Conservation (phyloP, 1,140 invertebrate genomes). For the Trigoniulus corallinus region DNA sequence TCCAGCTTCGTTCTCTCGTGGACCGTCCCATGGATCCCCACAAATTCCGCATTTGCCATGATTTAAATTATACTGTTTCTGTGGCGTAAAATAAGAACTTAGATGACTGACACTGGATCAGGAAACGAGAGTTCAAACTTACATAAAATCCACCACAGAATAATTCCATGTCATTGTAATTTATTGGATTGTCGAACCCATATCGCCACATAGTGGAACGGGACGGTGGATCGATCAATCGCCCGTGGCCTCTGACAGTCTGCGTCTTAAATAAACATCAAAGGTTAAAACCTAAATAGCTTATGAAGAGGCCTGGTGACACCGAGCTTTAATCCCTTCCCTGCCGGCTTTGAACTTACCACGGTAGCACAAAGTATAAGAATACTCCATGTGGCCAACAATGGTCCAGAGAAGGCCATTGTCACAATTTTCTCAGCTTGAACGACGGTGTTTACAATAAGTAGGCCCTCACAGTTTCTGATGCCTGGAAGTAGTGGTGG, state of each 20-base stretch:
- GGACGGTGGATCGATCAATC: slow-evolving; percentile 10
- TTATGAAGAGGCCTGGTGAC: too few relatives aligned
- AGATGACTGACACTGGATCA: neutral
- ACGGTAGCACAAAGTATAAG: too few relatives aligned
- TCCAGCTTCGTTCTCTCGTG: slow-evolving; percentile 20
- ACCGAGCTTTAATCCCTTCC: too few relatives aligned
- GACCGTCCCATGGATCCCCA: slow-evolving; percentile 25
- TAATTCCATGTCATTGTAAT: slow-evolving; percentile 16
- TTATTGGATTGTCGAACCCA: slow-evolving; percentile 11
- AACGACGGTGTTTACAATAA: too few relatives aligned
- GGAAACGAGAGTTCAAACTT: neutral
- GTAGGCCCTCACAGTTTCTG: too few relatives aligned
- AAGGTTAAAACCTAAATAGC: too few relatives aligned
- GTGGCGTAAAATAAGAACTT: neutral
- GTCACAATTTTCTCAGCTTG: too few relatives aligned
- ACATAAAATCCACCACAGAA: slow-evolving; percentile 16
- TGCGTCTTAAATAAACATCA: too few relatives aligned
- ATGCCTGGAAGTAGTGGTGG: too few relatives aligned
- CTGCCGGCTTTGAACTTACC: too few relatives aligned
- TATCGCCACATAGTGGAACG: slow-evolving; percentile 13
- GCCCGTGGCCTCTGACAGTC: slow-evolving; percentile 7
- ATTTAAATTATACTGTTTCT: slow-evolving; percentile 18
- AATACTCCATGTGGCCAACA: too few relatives aligned
- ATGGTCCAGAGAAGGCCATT: too few relatives aligned
- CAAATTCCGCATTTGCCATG: slow-evolving; percentile 31